Percentiles rank a stretch among this genome's conserved stretches.
These are phyloP conservation scores for Paracanthobrama guichenoti DNA, from an alignment of 2,113 vertebrate species.

Conservation along the genomic window DNA sequence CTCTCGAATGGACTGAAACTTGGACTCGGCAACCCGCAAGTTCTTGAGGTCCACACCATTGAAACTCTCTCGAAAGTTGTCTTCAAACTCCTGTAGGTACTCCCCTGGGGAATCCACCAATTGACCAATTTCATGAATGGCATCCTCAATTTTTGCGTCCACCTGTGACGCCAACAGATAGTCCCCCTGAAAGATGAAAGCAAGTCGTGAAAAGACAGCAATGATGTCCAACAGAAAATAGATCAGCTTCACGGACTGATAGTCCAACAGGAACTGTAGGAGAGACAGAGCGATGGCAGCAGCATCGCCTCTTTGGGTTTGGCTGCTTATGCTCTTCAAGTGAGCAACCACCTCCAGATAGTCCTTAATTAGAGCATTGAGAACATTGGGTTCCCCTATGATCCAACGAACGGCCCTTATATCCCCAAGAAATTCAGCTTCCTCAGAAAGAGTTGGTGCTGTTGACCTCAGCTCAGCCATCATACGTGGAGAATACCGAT, in stretches of 20 bases:
- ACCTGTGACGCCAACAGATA: constrained; percentile 90
- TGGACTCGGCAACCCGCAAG: constrained; percentile 91
- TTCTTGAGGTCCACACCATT: constrained; percentile 92
- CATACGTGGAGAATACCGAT: constrained; percentile 92
- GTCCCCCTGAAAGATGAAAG: constrained; percentile 91
- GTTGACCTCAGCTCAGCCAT: constrained; percentile 88
- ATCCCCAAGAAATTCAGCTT: constrained; percentile 93
- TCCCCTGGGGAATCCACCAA: constrained; percentile 89
- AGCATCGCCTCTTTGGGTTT: constrained; percentile 89
- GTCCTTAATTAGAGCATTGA: constrained; percentile 96
- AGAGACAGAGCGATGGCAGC: constrained; percentile 91
- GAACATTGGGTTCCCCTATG: constrained; percentile 92
- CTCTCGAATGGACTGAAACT: constrained; percentile 95
- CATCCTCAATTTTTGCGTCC: constrained; percentile 88
- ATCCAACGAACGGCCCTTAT: constrained; percentile 92
- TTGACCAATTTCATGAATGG: constrained; percentile 90
- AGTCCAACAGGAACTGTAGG: constrained; percentile 95
- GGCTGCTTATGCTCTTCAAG: constrained; percentile 90
- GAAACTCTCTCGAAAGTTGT: constrained; percentile 94
- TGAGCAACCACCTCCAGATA: constrained; percentile 94
- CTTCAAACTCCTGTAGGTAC: constrained; percentile 94
- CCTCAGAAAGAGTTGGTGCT: constrained; percentile 88
- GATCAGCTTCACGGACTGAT: constrained; percentile 94
- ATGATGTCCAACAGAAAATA: constrained; percentile 95
- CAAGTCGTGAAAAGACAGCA: constrained; percentile 88